Evolutionary conservation across 2,888 invertebrate species (phyloP).

Genomic region (Tuberolachnus salignus): DNA sequence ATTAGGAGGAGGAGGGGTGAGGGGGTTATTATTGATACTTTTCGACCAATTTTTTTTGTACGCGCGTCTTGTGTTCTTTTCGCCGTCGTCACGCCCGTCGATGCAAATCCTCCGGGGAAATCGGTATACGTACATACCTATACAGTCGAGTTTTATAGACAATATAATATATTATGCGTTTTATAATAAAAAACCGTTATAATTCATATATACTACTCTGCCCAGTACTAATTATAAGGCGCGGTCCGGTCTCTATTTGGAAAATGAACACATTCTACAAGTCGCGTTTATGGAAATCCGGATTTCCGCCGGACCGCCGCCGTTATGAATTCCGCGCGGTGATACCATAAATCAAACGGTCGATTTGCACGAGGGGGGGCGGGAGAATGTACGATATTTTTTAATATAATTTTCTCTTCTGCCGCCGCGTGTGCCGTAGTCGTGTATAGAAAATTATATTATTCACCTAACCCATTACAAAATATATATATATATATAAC

Average conservation of each 20-base stretch:
- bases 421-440: not conserved
- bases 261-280: constrained; percentile 42
- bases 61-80: not conserved
- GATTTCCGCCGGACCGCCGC: constrained; percentile 28
- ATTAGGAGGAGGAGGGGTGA: no score
- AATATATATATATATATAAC: no score
- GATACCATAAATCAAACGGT: constrained; percentile 34
- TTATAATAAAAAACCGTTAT: constrained; percentile 30
- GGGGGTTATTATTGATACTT: no score
- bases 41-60: no score
- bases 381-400: not conserved
- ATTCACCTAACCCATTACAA: no score
- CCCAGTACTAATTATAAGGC: constrained; percentile 29
- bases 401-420: constrained; percentile 25
- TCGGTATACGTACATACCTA: not conserved
- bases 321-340: constrained; percentile 5
- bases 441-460: not conserved
- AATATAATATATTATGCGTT: constrained; percentile 16
- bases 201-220: constrained; percentile 1
- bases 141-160: constrained; percentile 24
- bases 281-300: constrained; percentile 46
- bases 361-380: not conserved
- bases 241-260: not conserved
- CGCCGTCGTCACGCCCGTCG: constrained; percentile 25
- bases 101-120: constrained; percentile 25